Base-by-base conservation (phyloP, 2,888 invertebrate genomes). In the Drosophila percnosoma region DNA sequence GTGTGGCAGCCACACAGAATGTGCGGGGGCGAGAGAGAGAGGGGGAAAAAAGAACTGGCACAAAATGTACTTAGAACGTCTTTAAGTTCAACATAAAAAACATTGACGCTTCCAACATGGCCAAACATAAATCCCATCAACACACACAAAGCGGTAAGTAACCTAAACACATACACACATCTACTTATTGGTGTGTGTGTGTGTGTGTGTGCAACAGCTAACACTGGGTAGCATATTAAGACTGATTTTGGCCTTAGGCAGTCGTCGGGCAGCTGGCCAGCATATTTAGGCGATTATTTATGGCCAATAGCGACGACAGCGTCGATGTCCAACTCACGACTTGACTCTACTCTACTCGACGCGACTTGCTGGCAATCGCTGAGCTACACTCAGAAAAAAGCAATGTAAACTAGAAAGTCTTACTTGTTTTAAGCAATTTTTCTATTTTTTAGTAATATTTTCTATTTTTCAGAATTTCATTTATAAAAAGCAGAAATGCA, bases 211-310 rank as follows among this genome's bases (percentile, higher is more conserved):
- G 69, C 75, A 82, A 71, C 86, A 77, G 80, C 83, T 62, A 66
- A 80, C 60, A 82, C 59, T 65, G 45, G 57, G 63, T 68, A 68
- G 65, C 83, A 85, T 87, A 87, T 89, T 87, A 87, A 87, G 90
- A 89, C 87, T 75, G 87, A 87, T 90, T 90, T 87, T 80, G 82
- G 83, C 84, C 80, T 80, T 60, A 85, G 78, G 86, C 85, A 62
- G 71, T 53, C 61, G 79, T 69, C 65, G 82, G 82, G 75, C 82
- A 71, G 81, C 76, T 83, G 89, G 87, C 87, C 90, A 89, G 78
- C 87, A 90, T 87, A 86, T 87, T 87, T 90, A 80, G 87, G 62
- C 84, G 87, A 78, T 88, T 87, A 87, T 87, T 87, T 87, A 87
- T 87, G 80, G 87, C 82, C 83, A 72, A 72, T 66, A 75, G 85